Evolutionary conservation across 2,888 invertebrate species (phyloP), one percentile per base, ranked within the genome.

Genomic region (Morpho helenor): DNA sequence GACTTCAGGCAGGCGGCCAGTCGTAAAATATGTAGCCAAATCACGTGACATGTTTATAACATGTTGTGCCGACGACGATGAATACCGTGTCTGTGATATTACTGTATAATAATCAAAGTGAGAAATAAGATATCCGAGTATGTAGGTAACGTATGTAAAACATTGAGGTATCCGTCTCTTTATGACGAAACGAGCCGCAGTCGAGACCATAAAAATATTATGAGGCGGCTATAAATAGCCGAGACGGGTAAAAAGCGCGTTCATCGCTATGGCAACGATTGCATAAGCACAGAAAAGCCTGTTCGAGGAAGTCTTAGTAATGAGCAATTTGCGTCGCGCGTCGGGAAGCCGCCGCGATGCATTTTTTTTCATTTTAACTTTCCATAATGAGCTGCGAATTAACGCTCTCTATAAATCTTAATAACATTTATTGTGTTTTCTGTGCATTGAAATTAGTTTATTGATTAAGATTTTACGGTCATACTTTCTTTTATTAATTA

Each of bases 361-460:
- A 71, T 71, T 71, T 75, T 71, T 2, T 45, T 68, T 65, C 61
- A 66, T 65, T 66, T 65, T 70, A 70, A 70, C 70, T 70, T 73
- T 66, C 74, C 86, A 77, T 88, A 87, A 84, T 84, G 79, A 87
- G 86, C 67, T 75, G 79, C 80, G 85, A 87, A 87, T 56, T 65
- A 64, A 68, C 64, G 67, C 69, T 73, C 71, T 75, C 77, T 75
- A 10, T 45, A 10, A 31, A 31, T 31, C 31, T 31, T 31, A 31
- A 31, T 31, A 31, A 80, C 79, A 80, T 79, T 77, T 79, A 80
- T 78, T 31, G 31, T 31, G 5, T 31, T 5, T 5, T 31, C 31
- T 31, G 31, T 31, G 31, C 31, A 31, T 31, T 31, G 31, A 3
- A 31, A 31, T 31, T 31, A 5, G 31, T 31, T 31, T 31, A 31